These are phyloP conservation scores for Odobenus rosmarus DNA, from an alignment of 2,113 vertebrate species.

Conservation along the genomic window DNA sequence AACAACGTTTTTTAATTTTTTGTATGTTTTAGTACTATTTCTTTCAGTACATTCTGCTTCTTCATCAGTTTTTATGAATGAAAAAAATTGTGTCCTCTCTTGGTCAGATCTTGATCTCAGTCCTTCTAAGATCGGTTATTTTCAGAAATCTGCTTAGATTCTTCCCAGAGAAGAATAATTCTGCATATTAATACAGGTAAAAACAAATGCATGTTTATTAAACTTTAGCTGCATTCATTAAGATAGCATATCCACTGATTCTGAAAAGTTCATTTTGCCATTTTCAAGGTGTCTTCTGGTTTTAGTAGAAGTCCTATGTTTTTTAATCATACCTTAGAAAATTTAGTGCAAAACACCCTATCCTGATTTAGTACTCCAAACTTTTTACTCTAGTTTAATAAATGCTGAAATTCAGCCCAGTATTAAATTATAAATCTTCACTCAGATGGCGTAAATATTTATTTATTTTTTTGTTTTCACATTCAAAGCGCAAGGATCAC, in stretches of 20 bases:
- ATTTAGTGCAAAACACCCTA: not conserved
- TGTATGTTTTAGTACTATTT: not conserved
- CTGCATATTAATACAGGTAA: not conserved
- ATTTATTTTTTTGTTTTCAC: not conserved
- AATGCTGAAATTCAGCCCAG: not conserved
- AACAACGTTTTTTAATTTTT: not conserved
- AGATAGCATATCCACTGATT: not conserved
- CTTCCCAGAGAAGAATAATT: not conserved
- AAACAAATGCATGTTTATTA: not conserved
- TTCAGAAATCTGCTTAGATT: slow-evolving; percentile 35
- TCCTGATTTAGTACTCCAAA: not conserved
- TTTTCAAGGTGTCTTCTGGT: not conserved
- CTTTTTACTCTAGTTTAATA: not conserved
- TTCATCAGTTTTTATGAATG: not conserved
- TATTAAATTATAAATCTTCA: not conserved
- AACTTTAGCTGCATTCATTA: not conserved
- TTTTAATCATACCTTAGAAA: not conserved
- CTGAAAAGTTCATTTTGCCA: slow-evolving; percentile 29
- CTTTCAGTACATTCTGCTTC: not conserved
- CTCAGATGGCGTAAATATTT: not conserved
- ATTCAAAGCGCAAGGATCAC: not conserved
- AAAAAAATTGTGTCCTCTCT: not conserved
- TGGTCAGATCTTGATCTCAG: not conserved
- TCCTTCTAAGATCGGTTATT: not conserved
- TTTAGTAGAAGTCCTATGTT: not conserved